Conservation (phyloP, 2,797 vertebrate genomes). For the Linurgus olivaceus region DNA sequence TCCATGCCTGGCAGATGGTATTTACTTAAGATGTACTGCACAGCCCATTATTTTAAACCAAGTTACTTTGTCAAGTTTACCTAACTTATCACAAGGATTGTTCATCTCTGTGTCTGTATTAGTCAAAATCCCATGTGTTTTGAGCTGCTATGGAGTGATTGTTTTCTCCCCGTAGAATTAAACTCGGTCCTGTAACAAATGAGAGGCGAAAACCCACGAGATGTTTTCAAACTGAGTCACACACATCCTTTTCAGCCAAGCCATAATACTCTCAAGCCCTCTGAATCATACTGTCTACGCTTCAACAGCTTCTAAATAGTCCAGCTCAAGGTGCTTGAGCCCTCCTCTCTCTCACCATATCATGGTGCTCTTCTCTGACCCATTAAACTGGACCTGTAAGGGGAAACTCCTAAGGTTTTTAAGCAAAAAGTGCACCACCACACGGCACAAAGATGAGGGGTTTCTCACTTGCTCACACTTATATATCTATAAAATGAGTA, state of each 20-base stretch:
- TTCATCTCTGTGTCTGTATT: background rate
- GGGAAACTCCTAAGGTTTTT: background rate
- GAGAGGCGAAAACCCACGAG: background rate
- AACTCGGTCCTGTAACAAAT: background rate
- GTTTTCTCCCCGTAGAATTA: background rate
- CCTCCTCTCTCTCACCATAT: background rate
- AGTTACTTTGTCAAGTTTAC: background rate
- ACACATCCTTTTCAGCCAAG: constrained; percentile 35
- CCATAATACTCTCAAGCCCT: background rate
- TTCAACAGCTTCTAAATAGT: background rate
- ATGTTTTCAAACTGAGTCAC: constrained; percentile 40
- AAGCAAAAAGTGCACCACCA: background rate
- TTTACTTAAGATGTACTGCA: background rate
- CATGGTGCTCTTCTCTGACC: background rate
- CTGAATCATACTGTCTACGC: background rate
- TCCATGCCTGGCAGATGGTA: constrained; percentile 7
- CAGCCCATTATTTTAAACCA: background rate
- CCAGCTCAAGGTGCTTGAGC: background rate
- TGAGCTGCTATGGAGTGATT: background rate
- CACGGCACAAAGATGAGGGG: background rate
- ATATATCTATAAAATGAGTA: background rate
- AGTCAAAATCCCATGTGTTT: background rate
- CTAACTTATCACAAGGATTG: background rate
- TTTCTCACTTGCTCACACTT: background rate
- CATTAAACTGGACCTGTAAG: background rate